Conservation (phyloP, 37 sponge, comb jelly and placozoan genomes). For the Cliona cf. orientalis region DNA sequence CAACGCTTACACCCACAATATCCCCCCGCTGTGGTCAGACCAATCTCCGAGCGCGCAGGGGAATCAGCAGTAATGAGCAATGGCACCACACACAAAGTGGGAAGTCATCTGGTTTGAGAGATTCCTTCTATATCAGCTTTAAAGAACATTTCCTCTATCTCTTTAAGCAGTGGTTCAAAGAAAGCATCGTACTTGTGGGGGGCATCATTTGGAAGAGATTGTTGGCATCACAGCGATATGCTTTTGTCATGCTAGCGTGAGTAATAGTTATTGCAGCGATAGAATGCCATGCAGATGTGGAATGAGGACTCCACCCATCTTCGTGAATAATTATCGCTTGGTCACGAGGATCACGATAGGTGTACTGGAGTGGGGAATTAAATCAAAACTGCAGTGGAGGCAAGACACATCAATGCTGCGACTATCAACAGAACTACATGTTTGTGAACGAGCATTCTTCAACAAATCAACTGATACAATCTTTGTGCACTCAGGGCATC, state of each 20-base stretch:
- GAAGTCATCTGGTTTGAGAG: not conserved
- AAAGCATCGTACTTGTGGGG: slow-evolving; percentile 34
- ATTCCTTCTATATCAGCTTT: slow-evolving; percentile 1
- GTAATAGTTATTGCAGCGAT: slow-evolving; percentile 35
- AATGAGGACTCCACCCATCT: slow-evolving; percentile 31
- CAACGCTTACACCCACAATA: slow-evolving; percentile 17
- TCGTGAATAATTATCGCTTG: slow-evolving; percentile 26
- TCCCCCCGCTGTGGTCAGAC: slow-evolving; percentile 2
- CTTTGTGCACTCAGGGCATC: not conserved
- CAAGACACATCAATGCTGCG: not conserved
- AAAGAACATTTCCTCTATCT: slow-evolving; percentile 18
- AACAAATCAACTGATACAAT: not conserved
- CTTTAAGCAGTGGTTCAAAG: slow-evolving; percentile 19
- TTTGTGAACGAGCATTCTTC: not conserved
- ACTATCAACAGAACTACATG: not conserved
- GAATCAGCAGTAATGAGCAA: slow-evolving; percentile 26
- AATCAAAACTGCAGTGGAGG: too few relatives aligned
- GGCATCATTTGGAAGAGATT: slow-evolving; percentile 7
- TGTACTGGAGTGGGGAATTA: not conserved
- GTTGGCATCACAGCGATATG: not conserved
- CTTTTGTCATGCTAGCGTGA: slow-evolving; percentile 14
- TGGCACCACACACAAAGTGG: not conserved
- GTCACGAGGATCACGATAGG: slow-evolving; percentile 10
- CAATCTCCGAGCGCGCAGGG: slow-evolving; percentile 21
- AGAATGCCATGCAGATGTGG: slow-evolving; percentile 13